A percentile compares a stretch with the other conserved stretches of the same genome.
Evolutionary conservation across 2,888 invertebrate genomes (phyloP).

Genomic region (Eupithecia insigniata): DNA sequence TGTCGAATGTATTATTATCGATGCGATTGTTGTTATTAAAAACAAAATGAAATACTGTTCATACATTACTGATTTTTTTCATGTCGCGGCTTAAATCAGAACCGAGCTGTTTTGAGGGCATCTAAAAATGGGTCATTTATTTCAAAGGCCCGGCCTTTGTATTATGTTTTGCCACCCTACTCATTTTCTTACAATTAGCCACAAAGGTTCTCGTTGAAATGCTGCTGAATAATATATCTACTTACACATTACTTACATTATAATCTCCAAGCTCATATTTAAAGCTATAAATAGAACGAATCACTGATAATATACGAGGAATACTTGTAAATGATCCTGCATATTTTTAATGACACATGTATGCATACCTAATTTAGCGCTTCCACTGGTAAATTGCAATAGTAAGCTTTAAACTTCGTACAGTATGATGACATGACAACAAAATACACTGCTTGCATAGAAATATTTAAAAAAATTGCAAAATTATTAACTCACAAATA

Average conservation of each 20-base stretch:
- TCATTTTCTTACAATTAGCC: neutral
- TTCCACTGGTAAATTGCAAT: neutral
- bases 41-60: neutral
- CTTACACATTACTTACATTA: neutral
- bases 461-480: too few relatives aligned
- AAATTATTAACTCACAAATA: too few relatives aligned
- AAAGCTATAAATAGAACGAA: neutral
- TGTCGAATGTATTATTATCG: conserved; percentile 7
- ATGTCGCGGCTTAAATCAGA: neutral
- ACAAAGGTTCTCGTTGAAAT: neutral
- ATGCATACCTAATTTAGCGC: neutral
- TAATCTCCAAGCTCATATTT: neutral
- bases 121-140: neutral
- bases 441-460: neutral
- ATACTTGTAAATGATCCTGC: neutral
- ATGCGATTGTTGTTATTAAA: conserved; percentile 19
- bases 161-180: neutral
- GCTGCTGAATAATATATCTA: neutral
- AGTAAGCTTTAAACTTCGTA: neutral
- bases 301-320: neutral
- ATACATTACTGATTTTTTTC: neutral
- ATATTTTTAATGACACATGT: neutral
- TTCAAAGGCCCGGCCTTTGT: neutral
- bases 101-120: neutral
- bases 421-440: neutral